A percentile compares a stretch with the other conserved stretches of the same genome.
Conservation (phyloP, 2,888 invertebrate species). For the Epinotia bilunana region DNA sequence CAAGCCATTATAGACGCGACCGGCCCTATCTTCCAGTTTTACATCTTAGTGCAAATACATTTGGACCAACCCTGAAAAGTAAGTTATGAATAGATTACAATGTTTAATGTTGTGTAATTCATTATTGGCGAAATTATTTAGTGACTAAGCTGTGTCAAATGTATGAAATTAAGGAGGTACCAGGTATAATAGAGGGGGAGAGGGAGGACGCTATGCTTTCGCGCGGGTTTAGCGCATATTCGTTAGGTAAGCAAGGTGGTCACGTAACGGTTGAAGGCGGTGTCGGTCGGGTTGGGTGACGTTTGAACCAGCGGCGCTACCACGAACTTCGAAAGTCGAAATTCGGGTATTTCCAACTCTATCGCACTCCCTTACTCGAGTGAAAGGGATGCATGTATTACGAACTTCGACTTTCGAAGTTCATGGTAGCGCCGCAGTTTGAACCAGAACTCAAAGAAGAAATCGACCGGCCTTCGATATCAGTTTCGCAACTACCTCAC, state of each 20-base stretch:
- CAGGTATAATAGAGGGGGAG: not conserved
- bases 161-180: constrained; percentile 5
- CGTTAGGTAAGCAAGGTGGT: not conserved
- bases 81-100: constrained; percentile 43
- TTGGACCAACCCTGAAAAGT: constrained; percentile 51
- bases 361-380: too few species aligned
- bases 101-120: constrained; percentile 41
- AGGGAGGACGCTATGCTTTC: constrained; percentile 26
- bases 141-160: constrained; percentile 44
- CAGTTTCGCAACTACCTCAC: not conserved
- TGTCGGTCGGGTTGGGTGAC: not conserved
- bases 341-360: too few species aligned
- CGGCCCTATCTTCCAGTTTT: constrained; percentile 35
- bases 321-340: too few species aligned
- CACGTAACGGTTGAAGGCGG: not conserved
- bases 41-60: constrained; percentile 45
- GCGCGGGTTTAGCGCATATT: constrained; percentile 9
- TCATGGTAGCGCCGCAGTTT: too few species aligned
- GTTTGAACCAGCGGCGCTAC: not conserved
- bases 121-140: constrained; percentile 42
- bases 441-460: too few species aligned
- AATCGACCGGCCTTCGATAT: not conserved
- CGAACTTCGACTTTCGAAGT: too few species aligned
- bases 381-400: too few species aligned
- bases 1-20: not conserved